phyloP scores from a whole-genome alignment of 2,113 vertebrate species.

The Oreochromis spilurus region DNA sequence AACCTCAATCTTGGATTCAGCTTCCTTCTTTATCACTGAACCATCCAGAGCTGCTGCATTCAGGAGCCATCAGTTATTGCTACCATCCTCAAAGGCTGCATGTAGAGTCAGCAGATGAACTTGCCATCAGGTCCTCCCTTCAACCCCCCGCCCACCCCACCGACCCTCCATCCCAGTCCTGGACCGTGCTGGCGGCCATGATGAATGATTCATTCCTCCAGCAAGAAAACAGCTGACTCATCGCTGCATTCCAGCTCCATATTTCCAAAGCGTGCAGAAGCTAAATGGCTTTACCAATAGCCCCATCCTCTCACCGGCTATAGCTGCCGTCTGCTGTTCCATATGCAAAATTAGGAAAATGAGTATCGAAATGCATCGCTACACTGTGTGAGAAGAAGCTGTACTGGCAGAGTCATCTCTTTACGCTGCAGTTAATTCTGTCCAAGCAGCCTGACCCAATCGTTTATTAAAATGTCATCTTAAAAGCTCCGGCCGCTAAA shows the following conservation, averaged over 20 bases:
- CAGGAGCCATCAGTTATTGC: not conserved
- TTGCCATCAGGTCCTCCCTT: conserved; percentile 55
- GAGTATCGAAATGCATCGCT: not conserved
- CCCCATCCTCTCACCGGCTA: not conserved
- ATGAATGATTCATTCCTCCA: conserved; percentile 73
- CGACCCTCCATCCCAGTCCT: conserved; percentile 5
- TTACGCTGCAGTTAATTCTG: not conserved
- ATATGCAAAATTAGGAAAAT: conserved; percentile 20
- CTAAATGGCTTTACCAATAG: conserved; percentile 44
- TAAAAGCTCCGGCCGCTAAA: not conserved
- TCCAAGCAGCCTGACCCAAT: not conserved
- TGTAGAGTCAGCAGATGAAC: conserved; percentile 62
- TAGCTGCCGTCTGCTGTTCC: conserved; percentile 21
- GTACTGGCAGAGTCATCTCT: not conserved
- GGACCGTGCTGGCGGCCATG: conserved; percentile 57
- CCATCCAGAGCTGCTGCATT: not conserved
- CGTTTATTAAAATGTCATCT: not conserved
- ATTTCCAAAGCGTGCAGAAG: conserved; percentile 52
- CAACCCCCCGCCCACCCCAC: not conserved
- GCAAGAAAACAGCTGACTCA: conserved; percentile 67
- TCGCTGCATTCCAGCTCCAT: conserved; percentile 37
- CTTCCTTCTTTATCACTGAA: not conserved
- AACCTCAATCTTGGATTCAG: not conserved
- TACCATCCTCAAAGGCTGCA: not conserved
- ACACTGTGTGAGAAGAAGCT: not conserved